Evolutionary conservation across 2,113 vertebrate species (phyloP).

Genomic region (Xiphophorus maculatus): DNA sequence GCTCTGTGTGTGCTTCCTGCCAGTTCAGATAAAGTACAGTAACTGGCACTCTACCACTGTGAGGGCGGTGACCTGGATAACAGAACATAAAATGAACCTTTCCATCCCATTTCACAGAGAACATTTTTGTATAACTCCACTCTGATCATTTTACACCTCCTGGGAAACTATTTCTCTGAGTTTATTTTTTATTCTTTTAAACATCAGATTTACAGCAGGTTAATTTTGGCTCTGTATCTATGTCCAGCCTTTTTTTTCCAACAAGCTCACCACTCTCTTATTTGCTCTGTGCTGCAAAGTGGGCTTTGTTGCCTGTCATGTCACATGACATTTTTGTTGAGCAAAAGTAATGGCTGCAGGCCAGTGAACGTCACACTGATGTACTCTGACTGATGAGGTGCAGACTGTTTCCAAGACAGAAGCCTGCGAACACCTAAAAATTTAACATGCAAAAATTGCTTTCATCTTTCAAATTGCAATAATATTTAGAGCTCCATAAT

Average conservation of each 20-base stretch:
- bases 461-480: neutral
- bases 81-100: constrained; percentile 57
- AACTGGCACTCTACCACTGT: constrained; percentile 47
- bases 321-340: constrained; percentile 33
- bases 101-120: constrained; percentile 65
- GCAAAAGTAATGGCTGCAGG: constrained; percentile 35
- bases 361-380: constrained; percentile 22
- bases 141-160: constrained; percentile 15
- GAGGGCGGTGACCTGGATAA: constrained; percentile 68
- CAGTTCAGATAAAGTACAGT: constrained; percentile 49
- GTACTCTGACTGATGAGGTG: constrained; percentile 10
- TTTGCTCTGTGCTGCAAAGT: constrained; percentile 9
- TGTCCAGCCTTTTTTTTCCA: neutral
- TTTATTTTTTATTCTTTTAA: neutral
- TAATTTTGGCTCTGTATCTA: neutral
- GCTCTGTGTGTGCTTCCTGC: constrained; percentile 40
- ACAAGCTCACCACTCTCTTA: neutral
- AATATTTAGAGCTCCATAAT: neutral
- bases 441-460: neutral
- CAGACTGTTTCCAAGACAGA: constrained; percentile 10
- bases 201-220: neutral
- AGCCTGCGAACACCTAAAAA: neutral
- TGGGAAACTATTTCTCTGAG: neutral
- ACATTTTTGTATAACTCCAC: constrained; percentile 26
- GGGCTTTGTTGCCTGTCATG: constrained; percentile 13